A percentile compares a stretch with the other conserved stretches of the same genome.
Conservation (phyloP, 2,113 vertebrate genomes). For the Ictalurus furcatus region DNA sequence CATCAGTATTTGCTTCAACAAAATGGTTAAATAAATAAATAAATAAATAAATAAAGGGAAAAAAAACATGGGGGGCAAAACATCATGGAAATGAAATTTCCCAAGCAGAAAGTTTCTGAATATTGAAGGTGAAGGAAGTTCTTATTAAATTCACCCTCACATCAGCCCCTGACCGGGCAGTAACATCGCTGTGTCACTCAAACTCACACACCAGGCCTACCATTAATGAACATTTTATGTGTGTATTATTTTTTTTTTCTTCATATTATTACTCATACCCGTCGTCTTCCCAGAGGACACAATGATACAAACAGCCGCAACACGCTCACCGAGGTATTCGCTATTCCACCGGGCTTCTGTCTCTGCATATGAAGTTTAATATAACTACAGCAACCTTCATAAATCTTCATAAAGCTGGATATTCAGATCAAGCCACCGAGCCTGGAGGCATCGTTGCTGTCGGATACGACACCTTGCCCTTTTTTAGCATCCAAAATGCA, state of each 20-base stretch:
- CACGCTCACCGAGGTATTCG: slow-evolving; percentile 1
- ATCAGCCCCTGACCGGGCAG: slow-evolving; percentile 36
- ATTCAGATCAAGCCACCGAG: slow-evolving; percentile 40
- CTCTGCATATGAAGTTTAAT: slow-evolving; percentile 45
- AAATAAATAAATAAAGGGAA: neutral
- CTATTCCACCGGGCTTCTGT: slow-evolving; percentile 21
- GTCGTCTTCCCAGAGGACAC: slow-evolving; percentile 47
- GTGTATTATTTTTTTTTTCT: slow-evolving; percentile 6
- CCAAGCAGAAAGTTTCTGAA: slow-evolving; percentile 38
- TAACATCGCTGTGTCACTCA: slow-evolving; percentile 41
- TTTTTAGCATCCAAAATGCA: slow-evolving; percentile 40
- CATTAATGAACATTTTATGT: slow-evolving; percentile 51
- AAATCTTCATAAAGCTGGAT: slow-evolving; percentile 41
- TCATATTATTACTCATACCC: slow-evolving; percentile 32
- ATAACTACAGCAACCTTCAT: slow-evolving; percentile 45
- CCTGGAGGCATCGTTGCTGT: slow-evolving; percentile 40
- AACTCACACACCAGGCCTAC: slow-evolving; percentile 28
- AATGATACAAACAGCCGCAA: slow-evolving; percentile 31
- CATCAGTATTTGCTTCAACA: slow-evolving; percentile 10
- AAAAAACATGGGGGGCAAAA: neutral
- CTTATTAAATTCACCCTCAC: slow-evolving; percentile 56
- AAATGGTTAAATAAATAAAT: neutral
- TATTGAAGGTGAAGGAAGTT: slow-evolving; percentile 32
- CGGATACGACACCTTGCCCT: slow-evolving; percentile 27
- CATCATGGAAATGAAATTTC: slow-evolving; percentile 40